Percentiles rank a stretch among this genome's conserved stretches.
These are phyloP conservation scores for Antechinus flavipes DNA, from an alignment of 2,113 vertebrate genomes.

Conservation along the genomic window DNA sequence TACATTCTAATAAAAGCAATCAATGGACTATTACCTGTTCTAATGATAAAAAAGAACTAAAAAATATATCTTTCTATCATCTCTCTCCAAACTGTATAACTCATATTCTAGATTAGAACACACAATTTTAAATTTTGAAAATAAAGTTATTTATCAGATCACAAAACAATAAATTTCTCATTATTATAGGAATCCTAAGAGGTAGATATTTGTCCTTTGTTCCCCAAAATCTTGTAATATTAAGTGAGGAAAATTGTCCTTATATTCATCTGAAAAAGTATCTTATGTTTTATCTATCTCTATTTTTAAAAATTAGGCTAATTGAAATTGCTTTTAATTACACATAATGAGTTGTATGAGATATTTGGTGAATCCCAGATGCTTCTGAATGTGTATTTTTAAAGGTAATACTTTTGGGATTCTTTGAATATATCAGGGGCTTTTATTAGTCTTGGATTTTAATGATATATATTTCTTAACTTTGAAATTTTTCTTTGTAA, in stretches of 20 bases:
- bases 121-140: neutral
- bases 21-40: neutral
- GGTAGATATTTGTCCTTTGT: neutral
- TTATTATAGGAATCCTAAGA: neutral
- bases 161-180: neutral
- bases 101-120: neutral
- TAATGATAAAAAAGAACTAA: neutral
- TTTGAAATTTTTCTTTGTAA: constrained; percentile 53
- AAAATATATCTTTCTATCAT: neutral
- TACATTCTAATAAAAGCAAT: neutral
- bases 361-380: no score
- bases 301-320: neutral
- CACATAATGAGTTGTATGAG: fast-evolving
- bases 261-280: neutral
- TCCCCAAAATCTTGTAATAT: neutral
- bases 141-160: neutral
- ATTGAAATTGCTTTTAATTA: neutral
- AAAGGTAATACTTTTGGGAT: neutral
- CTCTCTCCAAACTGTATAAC: neutral
- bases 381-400: fast-evolving
- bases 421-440: neutral
- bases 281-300: neutral
- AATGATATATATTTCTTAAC: neutral
- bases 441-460: constrained; percentile 16
- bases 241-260: neutral